Conservation (phyloP, 2,888 invertebrate species). For the Sycophila texana region DNA sequence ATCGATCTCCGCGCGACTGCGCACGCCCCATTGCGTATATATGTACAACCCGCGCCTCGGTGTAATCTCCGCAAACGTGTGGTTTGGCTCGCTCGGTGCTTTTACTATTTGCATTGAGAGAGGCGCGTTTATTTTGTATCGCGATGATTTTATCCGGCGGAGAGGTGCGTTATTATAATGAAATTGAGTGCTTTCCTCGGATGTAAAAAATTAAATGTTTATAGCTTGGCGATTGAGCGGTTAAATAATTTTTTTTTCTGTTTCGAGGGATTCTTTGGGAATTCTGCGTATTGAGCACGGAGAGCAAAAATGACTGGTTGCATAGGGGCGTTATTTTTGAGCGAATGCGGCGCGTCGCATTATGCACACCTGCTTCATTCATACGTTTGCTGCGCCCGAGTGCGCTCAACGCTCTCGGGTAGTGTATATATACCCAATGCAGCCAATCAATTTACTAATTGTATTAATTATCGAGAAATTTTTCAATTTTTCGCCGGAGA, state of each 20-base stretch:
- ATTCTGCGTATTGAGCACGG: too few species aligned
- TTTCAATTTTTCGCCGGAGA: conserved; percentile 13
- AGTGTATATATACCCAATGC: neutral
- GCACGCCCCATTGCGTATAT: neutral
- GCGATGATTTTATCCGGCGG: neutral
- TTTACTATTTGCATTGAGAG: too few species aligned
- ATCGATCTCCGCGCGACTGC: conserved; percentile 27
- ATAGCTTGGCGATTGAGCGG: too few species aligned
- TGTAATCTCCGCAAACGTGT: neutral
- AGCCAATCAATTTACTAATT: conserved; percentile 20
- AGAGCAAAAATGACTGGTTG: too few species aligned
- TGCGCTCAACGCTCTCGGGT: neutral
- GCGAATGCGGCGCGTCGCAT: conserved; percentile 15
- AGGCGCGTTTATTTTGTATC: too few species aligned
- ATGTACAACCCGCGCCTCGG: neutral
- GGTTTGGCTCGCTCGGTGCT: neutral
- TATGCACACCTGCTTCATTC: conserved; percentile 22
- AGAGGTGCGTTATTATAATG: neutral
- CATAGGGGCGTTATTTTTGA: neutral
- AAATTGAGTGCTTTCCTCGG: too few species aligned
- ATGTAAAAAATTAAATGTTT: neutral
- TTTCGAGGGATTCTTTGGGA: too few species aligned
- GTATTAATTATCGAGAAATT: conserved; percentile 10
- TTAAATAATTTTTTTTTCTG: too few species aligned
- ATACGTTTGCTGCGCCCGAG: neutral